Evolutionary conservation across 2,888 invertebrate genomes (phyloP).

Genomic region (Liodrosophila aerea): DNA sequence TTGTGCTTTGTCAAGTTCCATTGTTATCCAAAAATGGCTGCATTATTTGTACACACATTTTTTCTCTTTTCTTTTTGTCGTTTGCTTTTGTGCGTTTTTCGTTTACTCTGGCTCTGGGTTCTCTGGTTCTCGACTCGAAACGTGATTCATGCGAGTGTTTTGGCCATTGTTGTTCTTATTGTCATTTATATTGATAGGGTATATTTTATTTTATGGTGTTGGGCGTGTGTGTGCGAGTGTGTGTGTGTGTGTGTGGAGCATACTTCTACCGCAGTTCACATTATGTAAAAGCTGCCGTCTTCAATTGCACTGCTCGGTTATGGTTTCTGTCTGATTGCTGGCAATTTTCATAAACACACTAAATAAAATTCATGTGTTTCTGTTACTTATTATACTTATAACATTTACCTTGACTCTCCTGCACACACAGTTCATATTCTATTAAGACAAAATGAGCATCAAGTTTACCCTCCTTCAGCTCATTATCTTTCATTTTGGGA

Average conservation of each 20-base stretch:
- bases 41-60: constrained; percentile 67
- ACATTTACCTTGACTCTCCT: constrained; percentile 46
- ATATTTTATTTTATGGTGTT: constrained; percentile 69
- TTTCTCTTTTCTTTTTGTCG: constrained; percentile 30
- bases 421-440: constrained; percentile 22
- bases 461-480: background rate
- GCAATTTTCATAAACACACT: constrained; percentile 63
- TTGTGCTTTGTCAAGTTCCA: constrained; percentile 65
- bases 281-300: constrained; percentile 53
- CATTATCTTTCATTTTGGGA: constrained; percentile 14
- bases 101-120: background rate
- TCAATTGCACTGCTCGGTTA: constrained; percentile 47
- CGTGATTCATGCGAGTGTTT: constrained; percentile 69
- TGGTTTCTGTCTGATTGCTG: constrained; percentile 75
- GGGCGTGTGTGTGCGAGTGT: constrained; percentile 16
- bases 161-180: constrained; percentile 46
- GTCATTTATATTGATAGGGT: constrained; percentile 76
- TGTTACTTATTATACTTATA: constrained; percentile 23
- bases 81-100: constrained; percentile 15
- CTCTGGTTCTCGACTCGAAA: constrained; percentile 44
- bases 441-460: background rate
- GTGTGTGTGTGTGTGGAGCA: background rate
- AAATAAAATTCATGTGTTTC: constrained; percentile 50
- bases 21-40: constrained; percentile 78
- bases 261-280: constrained; percentile 23